Conservation (phyloP, 2,113 vertebrate genomes). For the Tor tambroides region DNA sequence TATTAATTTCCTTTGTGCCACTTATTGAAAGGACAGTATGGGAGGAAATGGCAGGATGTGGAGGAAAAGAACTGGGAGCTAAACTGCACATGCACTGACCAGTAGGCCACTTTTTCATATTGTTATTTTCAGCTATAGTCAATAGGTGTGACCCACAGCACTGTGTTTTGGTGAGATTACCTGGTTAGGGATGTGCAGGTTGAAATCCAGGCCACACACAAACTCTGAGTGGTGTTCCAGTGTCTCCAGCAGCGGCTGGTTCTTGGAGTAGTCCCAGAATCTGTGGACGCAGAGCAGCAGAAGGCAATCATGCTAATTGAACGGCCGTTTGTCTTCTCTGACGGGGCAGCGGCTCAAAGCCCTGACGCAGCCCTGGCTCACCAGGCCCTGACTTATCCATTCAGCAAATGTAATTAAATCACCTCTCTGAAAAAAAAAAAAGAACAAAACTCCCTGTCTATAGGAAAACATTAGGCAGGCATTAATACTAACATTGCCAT, state of each 20-base stretch:
- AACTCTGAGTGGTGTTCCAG: slow-evolving; percentile 97
- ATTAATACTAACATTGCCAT: slow-evolving; percentile 61
- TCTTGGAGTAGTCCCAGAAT: slow-evolving; percentile 91
- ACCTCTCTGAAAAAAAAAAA: slow-evolving; percentile 69
- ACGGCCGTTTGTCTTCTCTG: slow-evolving; percentile 69
- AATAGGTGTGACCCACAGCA: neutral
- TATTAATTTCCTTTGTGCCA: neutral
- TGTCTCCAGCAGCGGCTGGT: slow-evolving; percentile 84
- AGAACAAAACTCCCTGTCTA: slow-evolving; percentile 65
- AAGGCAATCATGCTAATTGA: slow-evolving; percentile 82
- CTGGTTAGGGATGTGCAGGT: slow-evolving; percentile 88
- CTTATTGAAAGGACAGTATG: neutral
- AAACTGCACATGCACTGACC: neutral
- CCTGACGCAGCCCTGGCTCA: slow-evolving; percentile 80
- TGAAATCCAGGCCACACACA: slow-evolving; percentile 95
- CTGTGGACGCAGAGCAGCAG: slow-evolving; percentile 73
- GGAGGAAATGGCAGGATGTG: neutral
- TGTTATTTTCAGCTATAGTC: neutral
- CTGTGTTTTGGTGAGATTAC: slow-evolving; percentile 71
- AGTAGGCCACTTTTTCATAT: neutral
- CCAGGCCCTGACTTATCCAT: slow-evolving; percentile 75
- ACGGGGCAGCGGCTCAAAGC: slow-evolving; percentile 60
- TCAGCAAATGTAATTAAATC: slow-evolving; percentile 83
- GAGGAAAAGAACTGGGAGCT: neutral
- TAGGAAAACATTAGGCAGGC: slow-evolving; percentile 71